Evolutionary conservation across 2,888 invertebrate genomes (phyloP).

Genomic region (Tachina fera): DNA sequence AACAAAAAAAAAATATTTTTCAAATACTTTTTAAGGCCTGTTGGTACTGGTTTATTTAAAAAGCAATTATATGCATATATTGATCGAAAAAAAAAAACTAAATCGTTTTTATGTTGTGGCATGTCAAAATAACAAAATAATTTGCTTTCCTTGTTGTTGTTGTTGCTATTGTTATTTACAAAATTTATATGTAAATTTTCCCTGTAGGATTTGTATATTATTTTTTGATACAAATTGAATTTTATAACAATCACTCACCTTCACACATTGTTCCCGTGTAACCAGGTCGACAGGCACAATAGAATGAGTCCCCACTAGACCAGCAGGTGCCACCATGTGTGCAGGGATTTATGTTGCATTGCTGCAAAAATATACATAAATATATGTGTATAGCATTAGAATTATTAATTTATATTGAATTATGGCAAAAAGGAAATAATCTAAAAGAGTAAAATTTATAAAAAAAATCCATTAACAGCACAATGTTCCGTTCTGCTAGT

Average conservation of each 20-base stretch:
- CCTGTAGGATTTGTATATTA: neutral
- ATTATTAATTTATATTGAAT: slow-evolving; percentile 35
- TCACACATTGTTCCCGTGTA: slow-evolving; percentile 92
- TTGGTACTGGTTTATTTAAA: neutral
- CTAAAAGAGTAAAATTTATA: neutral
- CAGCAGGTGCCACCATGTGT: slow-evolving; percentile 91
- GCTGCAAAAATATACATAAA: slow-evolving; percentile 82
- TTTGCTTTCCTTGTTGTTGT: slow-evolving; percentile 8
- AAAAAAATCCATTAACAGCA: neutral
- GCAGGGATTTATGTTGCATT: slow-evolving; percentile 89
- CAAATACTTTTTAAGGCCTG: neutral
- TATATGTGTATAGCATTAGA: slow-evolving; percentile 18
- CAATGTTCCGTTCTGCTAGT: too few relatives aligned
- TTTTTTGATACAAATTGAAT: slow-evolving; percentile 7
- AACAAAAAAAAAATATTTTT: too few relatives aligned
- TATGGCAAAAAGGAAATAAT: neutral
- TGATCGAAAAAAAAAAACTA: neutral
- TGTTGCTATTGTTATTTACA: slow-evolving; percentile 1
- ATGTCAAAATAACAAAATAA: slow-evolving; percentile 1
- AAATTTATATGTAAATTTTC: slow-evolving; percentile 8
- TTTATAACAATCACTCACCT: slow-evolving; percentile 83
- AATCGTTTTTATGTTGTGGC: slow-evolving; percentile 15
- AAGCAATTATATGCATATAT: neutral
- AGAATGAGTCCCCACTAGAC: slow-evolving; percentile 89
- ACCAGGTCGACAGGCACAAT: slow-evolving; percentile 91